Percentiles rank a stretch among this genome's conserved stretches.
These are phyloP conservation scores for Mamestra configurata DNA, from an alignment of 1,140 invertebrate genomes.

Conservation along the genomic window DNA sequence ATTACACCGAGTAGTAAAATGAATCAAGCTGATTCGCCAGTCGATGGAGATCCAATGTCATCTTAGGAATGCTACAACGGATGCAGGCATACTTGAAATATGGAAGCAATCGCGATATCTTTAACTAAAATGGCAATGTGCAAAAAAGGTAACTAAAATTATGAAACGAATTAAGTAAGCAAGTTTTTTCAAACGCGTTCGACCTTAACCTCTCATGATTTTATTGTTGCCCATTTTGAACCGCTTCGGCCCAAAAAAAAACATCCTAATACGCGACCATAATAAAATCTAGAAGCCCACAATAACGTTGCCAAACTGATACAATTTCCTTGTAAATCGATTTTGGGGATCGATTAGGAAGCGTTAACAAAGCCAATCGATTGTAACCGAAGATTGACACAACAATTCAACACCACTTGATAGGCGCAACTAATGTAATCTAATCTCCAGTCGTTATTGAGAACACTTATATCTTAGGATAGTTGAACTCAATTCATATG, in stretches of 20 bases:
- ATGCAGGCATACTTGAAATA: background rate
- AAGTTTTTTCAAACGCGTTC: background rate
- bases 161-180: slow-evolving; percentile 6
- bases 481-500: slow-evolving; percentile 48
- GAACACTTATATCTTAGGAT: slow-evolving; percentile 35
- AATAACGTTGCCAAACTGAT: background rate
- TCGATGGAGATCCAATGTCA: slow-evolving; percentile 3
- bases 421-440: slow-evolving; percentile 45
- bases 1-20: background rate
- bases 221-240: slow-evolving; percentile 22
- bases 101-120: slow-evolving; percentile 16
- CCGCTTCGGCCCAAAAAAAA: slow-evolving; percentile 13
- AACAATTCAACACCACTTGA: slow-evolving; percentile 34
- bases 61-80: slow-evolving; percentile 28
- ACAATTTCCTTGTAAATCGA: slow-evolving; percentile 33
- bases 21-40: background rate
- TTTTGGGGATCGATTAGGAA: slow-evolving; percentile 40
- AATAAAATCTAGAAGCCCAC: slow-evolving; percentile 4
- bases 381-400: slow-evolving; percentile 23
- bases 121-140: background rate
- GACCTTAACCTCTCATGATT: slow-evolving; percentile 27
- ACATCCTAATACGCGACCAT: background rate
- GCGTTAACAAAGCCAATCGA: slow-evolving; percentile 37
- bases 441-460: slow-evolving; percentile 46
- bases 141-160: background rate